Base-by-base conservation (phyloP, 1,140 invertebrate species). In the Phocides pigmalion region DNA sequence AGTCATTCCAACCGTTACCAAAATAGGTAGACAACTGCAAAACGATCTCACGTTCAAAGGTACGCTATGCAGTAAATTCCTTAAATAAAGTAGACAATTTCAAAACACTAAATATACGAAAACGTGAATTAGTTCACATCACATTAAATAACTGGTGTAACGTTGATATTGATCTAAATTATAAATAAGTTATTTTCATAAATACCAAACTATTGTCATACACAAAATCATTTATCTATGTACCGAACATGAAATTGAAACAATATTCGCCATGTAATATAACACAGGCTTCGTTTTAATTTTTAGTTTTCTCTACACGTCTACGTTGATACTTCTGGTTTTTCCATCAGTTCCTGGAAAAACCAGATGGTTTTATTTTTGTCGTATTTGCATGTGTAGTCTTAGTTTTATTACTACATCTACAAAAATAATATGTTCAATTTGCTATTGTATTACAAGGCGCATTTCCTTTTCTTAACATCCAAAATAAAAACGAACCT, bases 1-100 rank as follows among this genome's bases (percentile, higher is more conserved):
- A 5, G 66, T 71, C 28, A 63, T 77, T 41, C 77, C 77, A 11
- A 79, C 74, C 0, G 66, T 79, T 1, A 74, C 77, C n/a, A 79
- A 76, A 64, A 73, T 79, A 47, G 77, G 77, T 51, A 68, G 72
- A 28, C 72, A 75, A 49, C 59, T 75, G 15, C 61, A 75, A 42
- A 58, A 63, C 6, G 66, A 75, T 42, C 59, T 75, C 12, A 42
- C 62, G 20, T 59, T 75, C 11, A 67, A 67, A 69, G 72, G 72
- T 75, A 53, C 28, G 25, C 39, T 42, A 2, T 53, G 22, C 22
- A 32, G 20, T 32, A 42, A 17, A 32, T 9, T 25, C 50, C 16
- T 9, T 16, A 53, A 12, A 12, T 8, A 9, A 35, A 35, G 9
- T 39, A 14, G 65, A 37, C 58, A 67, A 20, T 50, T 67, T 32